A percentile compares a stretch with the other conserved stretches of the same genome.
Evolutionary conservation across 2,888 invertebrate species (phyloP).

Genomic region (Sclerodermus sp.): DNA sequence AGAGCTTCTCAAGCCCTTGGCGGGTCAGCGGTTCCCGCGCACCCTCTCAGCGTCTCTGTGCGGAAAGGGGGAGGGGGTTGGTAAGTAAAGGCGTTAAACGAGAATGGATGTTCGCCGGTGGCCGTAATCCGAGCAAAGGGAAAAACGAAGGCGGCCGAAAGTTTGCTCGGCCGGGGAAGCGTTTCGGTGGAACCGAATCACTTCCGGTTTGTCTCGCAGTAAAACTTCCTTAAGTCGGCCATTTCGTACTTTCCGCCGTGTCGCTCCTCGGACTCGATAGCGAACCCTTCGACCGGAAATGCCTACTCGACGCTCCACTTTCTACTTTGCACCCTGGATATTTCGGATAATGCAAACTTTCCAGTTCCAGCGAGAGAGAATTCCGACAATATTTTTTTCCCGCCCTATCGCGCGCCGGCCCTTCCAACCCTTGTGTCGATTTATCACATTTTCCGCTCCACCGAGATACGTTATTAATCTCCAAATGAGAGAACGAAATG

Average conservation of each 20-base stretch:
- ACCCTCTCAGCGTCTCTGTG: background rate
- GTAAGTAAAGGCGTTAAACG: constrained; percentile 54
- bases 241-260: constrained; percentile 29
- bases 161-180: constrained; percentile 17
- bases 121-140: constrained; percentile 37
- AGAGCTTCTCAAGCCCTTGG: no score
- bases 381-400: no score
- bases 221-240: constrained; percentile 50
- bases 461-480: no score
- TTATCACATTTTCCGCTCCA: no score
- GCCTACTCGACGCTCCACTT: constrained; percentile 22
- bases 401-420: no score
- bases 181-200: constrained; percentile 43
- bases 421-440: no score
- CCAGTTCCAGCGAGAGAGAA: no score
- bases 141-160: constrained; percentile 14
- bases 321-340: background rate
- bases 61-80: constrained; percentile 14
- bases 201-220: constrained; percentile 51
- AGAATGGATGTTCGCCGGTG: constrained; percentile 50
- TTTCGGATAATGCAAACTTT: no score
- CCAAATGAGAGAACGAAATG: no score
- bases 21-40: no score
- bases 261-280: constrained; percentile 30
- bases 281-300: constrained; percentile 33